Conservation (phyloP, 1,140 invertebrate species). For the Leptoteleia sp. region DNA sequence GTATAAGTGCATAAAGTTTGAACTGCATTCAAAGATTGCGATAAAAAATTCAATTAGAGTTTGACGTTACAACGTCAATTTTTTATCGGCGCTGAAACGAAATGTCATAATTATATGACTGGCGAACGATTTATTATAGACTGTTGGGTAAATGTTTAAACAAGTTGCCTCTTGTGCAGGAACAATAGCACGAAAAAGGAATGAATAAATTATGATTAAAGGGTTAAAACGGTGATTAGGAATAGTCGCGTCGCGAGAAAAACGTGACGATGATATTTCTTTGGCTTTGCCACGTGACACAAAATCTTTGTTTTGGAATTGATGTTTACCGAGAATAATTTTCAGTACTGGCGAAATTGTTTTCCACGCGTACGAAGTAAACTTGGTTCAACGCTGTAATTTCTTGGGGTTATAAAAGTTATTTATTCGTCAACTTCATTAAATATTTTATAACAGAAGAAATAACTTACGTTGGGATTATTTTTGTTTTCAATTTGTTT, state of each 20-base stretch:
- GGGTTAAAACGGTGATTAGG: neutral
- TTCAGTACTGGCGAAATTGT: neutral
- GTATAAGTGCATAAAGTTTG: too few species aligned
- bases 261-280: slow-evolving; percentile 11
- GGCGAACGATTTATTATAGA: neutral
- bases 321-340: neutral
- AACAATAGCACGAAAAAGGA: neutral
- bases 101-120: neutral
- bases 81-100: too few species aligned
- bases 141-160: neutral
- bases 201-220: slow-evolving; percentile 10
- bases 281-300: neutral
- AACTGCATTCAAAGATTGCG: too few species aligned
- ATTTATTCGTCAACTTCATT: too few species aligned
- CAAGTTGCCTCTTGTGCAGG: neutral
- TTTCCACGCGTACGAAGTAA: neutral
- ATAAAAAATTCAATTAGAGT: too few species aligned
- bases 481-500: too few species aligned
- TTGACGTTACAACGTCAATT: too few species aligned
- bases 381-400: neutral
- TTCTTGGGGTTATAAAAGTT: neutral
- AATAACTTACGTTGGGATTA: too few species aligned
- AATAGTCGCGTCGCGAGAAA: neutral
- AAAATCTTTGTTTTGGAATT: slow-evolving; percentile 1
- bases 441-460: too few species aligned